These are phyloP conservation scores for Megaustenia siamemsis DNA, from an alignment of 2,888 invertebrate species.

Conservation along the genomic window DNA sequence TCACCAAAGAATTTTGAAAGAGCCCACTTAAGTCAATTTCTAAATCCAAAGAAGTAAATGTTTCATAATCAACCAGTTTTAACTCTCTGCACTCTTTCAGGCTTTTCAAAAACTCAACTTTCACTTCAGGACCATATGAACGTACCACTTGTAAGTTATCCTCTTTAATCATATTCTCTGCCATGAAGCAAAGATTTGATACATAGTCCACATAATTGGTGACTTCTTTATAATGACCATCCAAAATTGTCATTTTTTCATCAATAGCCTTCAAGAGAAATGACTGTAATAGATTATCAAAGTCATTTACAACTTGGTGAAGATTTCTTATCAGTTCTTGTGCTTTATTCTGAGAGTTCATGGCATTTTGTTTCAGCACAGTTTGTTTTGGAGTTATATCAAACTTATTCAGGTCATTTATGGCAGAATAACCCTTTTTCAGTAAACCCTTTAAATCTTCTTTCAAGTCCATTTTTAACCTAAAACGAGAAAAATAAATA, in stretches of 20 bases:
- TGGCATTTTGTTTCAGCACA: not conserved
- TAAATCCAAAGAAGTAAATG: conserved; percentile 36
- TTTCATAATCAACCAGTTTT: conserved; percentile 37
- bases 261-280: not conserved
- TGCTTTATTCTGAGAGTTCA: not conserved
- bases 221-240: conserved; percentile 35
- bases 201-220: conserved; percentile 26
- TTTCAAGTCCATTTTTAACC: not conserved
- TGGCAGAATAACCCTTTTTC: conserved; percentile 1
- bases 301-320: conserved; percentile 29
- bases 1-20: not conserved
- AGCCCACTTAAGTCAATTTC: conserved; percentile 25
- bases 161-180: conserved; percentile 36
- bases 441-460: conserved; percentile 18
- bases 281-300: not conserved
- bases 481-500: too few relatives aligned
- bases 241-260: conserved; percentile 10
- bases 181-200: conserved; percentile 27
- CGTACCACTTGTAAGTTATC: not conserved
- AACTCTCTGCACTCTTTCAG: conserved; percentile 33
- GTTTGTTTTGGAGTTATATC: conserved; percentile 11
- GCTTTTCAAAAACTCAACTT: conserved; percentile 24
- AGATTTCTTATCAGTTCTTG: conserved; percentile 4
- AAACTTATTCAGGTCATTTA: conserved; percentile 25
- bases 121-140: conserved; percentile 18